A percentile compares a stretch with the other conserved stretches of the same genome.
Evolutionary conservation across 1,140 invertebrate genomes (phyloP).

Genomic region (Leucophenga varia): DNA sequence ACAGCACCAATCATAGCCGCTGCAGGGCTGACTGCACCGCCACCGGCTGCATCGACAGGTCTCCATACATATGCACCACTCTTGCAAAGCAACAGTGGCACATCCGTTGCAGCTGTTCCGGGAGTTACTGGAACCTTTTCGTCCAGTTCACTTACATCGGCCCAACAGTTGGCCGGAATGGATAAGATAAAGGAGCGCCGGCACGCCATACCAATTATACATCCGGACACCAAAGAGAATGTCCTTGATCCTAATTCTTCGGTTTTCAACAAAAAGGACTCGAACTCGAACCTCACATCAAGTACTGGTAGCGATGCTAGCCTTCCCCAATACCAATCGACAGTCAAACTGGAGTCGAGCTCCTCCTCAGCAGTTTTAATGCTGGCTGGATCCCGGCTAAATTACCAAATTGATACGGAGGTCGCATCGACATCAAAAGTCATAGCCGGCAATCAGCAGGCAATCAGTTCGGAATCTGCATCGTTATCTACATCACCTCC

Average conservation of each 20-base stretch:
- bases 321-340: not conserved
- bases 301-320: conserved; percentile 1
- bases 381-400: conserved; percentile 11
- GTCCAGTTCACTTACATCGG: not conserved
- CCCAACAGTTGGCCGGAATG: conserved; percentile 7
- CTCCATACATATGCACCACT: conserved; percentile 24
- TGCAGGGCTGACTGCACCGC: conserved; percentile 9
- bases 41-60: conserved; percentile 12
- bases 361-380: conserved; percentile 11
- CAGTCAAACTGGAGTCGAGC: not conserved
- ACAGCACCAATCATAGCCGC: conserved; percentile 18
- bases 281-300: conserved; percentile 1
- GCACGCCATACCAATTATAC: conserved; percentile 48
- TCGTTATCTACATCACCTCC: not conserved
- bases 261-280: conserved; percentile 25
- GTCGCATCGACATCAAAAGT: conserved; percentile 5
- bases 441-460: conserved; percentile 4
- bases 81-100: conserved; percentile 21
- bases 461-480: not conserved
- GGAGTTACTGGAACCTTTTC: no score
- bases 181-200: conserved; percentile 30
- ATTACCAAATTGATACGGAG: conserved; percentile 38
- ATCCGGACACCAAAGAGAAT: conserved; percentile 46
- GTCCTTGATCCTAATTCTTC: conserved; percentile 38
- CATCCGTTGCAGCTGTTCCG: not conserved